Conservation (phyloP, 2,113 vertebrate genomes). For the Laticauda colubrina region DNA sequence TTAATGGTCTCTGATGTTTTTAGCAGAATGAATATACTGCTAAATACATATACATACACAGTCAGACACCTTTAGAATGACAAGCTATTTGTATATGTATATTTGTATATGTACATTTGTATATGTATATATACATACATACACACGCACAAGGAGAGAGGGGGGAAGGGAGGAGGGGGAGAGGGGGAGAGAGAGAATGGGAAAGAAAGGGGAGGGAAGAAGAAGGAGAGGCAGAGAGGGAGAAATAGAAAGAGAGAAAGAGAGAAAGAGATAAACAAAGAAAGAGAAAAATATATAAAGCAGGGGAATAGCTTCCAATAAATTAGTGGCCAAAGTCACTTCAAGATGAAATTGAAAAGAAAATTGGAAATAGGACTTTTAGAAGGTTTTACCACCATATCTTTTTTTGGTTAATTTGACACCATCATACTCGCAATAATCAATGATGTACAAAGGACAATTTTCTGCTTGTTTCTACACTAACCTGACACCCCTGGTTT, state of each 20-base stretch:
- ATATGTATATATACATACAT: constrained; percentile 47
- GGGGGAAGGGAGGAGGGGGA: too few relatives aligned
- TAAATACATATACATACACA: constrained; percentile 11
- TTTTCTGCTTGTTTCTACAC: constrained; percentile 53
- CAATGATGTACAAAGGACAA: constrained; percentile 42
- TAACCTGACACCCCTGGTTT: constrained; percentile 46
- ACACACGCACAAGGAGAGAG: too few relatives aligned
- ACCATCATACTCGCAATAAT: constrained; percentile 40
- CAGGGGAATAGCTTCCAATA: constrained; percentile 44
- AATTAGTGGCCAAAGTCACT: constrained; percentile 59
- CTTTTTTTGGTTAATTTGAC: constrained; percentile 55
- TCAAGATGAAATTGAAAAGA: constrained; percentile 58
- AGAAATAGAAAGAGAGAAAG: not conserved
- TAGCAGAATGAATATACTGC: constrained; percentile 57
- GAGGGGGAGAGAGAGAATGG: too few relatives aligned
- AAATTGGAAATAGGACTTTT: constrained; percentile 54
- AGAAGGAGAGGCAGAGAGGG: too few relatives aligned
- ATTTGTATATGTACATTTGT: constrained; percentile 6
- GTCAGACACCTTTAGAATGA: not conserved
- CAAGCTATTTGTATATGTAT: constrained; percentile 46
- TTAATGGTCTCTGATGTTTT: constrained; percentile 68
- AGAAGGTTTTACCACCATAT: constrained; percentile 37
- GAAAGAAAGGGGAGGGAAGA: too few relatives aligned
- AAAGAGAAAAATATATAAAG: constrained; percentile 39
- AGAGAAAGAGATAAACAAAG: not conserved